A percentile compares a stretch with the other conserved stretches of the same genome.
These are phyloP conservation scores for Pimpla rufipes DNA, from an alignment of 2,888 invertebrate genomes.

Conservation along the genomic window DNA sequence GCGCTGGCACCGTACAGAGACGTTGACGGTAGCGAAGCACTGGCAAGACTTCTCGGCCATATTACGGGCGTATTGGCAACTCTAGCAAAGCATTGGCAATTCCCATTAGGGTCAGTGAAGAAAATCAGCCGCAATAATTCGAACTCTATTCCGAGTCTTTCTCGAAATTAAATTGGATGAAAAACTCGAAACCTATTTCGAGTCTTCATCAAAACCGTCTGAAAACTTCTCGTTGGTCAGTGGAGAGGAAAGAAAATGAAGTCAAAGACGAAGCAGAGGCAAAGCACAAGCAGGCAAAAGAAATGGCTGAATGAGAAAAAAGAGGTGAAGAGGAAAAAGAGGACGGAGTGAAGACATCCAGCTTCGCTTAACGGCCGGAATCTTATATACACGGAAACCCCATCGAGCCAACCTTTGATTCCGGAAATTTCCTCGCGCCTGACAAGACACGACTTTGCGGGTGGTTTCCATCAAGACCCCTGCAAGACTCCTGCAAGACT, in stretches of 20 bases:
- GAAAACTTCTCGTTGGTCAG: too few species aligned
- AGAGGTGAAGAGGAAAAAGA: not conserved
- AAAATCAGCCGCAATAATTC: too few species aligned
- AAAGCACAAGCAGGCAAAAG: not conserved
- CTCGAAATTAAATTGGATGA: too few species aligned
- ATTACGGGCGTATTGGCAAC: too few species aligned
- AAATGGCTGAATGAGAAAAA: not conserved
- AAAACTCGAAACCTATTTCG: too few species aligned
- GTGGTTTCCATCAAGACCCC: conserved; percentile 10
- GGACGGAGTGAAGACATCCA: not conserved
- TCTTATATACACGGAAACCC: not conserved
- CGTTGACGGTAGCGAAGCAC: too few species aligned
- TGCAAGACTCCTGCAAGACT: not conserved
- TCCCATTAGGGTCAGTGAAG: too few species aligned
- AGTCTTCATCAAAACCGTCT: not conserved
- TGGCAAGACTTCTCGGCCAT: too few species aligned
- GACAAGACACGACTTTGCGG: conserved; percentile 9
- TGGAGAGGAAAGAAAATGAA: not conserved
- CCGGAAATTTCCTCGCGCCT: conserved; percentile 29
- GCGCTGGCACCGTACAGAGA: too few species aligned
- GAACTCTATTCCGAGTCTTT: too few species aligned
- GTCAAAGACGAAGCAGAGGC: not conserved
- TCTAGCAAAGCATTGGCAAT: too few species aligned
- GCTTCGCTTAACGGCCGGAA: too few species aligned
- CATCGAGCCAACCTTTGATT: conserved; percentile 29